Base-by-base conservation (phyloP, 2,888 invertebrate genomes). In the Drosophila dives region DNA sequence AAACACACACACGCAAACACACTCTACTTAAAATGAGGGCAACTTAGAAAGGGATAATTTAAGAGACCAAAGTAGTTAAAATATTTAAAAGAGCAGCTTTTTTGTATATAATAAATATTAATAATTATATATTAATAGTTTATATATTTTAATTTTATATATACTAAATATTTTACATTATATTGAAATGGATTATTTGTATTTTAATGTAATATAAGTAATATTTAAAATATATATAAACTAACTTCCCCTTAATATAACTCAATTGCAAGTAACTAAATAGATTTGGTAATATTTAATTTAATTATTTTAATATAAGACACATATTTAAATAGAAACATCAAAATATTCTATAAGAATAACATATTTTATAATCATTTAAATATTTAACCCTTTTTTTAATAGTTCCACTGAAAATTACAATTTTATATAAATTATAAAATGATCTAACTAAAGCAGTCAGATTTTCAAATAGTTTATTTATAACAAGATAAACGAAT, bases 111-210 rank as follows among this genome's bases (percentile, higher is more conserved):
- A 20, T 15, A 20, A 20, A 20, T 20, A 20, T 42, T 20, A 42
- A n/a, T 40, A 5, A 11, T 11, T 17, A 3, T 40, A 10, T 38
- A 10, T 38, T n/a, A 2, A 4, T 3, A 10, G 36, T 10, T 38
- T 17, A 38, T 17, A 17, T 36, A 17, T 38, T 17, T 36, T 15
- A 7, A 36, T 15, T 15, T 15, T 17, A 38, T 7, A 10, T 38
- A 38, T 10, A 40, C 10, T n/a, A n/a, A 40, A n/a, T n/a, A 40
- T n/a, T 2, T 38, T 38, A 17, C 10, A 38, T 17, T 17, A n/a
- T n/a, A 17, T 17, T 10, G 4, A 38, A 38, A 17, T 4, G 0
- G 0, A 0, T 17, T 1, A 1, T 8, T 38, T 38, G 3, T 8
- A 38, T 8, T 38, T 17, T 38, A 38, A 17, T 17, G 7, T 17